Percentiles rank a stretch among this genome's conserved stretches.
phyloP scores from a whole-genome alignment of 1,140 invertebrate species.

The Hycleus cichorii region DNA sequence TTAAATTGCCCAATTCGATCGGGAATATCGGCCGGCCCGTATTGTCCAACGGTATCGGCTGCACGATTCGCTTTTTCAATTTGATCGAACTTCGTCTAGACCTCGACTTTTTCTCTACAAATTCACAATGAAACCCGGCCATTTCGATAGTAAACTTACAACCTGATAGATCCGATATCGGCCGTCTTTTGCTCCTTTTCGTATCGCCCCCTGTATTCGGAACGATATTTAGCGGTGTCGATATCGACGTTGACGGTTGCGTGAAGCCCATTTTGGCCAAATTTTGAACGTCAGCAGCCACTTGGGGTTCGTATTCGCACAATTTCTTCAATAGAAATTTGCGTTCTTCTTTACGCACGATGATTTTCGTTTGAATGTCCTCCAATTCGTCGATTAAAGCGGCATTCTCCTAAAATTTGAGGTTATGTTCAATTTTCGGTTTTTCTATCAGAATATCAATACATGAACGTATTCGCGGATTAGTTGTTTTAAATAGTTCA shows the following conservation, averaged over 20 bases:
- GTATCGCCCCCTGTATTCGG: not conserved
- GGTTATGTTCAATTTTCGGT: not conserved
- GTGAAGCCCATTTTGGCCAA: constrained; percentile 22
- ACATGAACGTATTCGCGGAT: constrained; percentile 39
- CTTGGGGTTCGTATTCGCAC: constrained; percentile 54
- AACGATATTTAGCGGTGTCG: not conserved
- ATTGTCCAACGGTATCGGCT: constrained; percentile 58
- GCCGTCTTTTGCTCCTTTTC: constrained; percentile 30
- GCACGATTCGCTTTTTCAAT: constrained; percentile 46
- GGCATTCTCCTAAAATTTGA: constrained; percentile 61
- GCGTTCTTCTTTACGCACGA: constrained; percentile 66
- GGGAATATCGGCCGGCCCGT: constrained; percentile 67
- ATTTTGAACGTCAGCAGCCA: constrained; percentile 43
- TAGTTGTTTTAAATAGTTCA: constrained; percentile 33
- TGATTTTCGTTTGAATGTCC: constrained; percentile 65
- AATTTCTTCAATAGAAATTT: constrained; percentile 63
- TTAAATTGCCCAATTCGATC: constrained; percentile 62
- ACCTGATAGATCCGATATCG: constrained; percentile 11
- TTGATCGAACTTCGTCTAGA: constrained; percentile 15
- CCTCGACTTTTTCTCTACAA: constrained; percentile 23
- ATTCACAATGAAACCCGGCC: not conserved
- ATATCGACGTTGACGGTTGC: constrained; percentile 1
- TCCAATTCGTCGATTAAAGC: constrained; percentile 74
- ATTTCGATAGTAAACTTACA: not conserved
- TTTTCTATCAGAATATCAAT: constrained; percentile 15